Percentiles rank a stretch among this genome's conserved stretches.
Conservation (phyloP, 2,797 vertebrate genomes). For the Phrynocephalus guinanensis region DNA sequence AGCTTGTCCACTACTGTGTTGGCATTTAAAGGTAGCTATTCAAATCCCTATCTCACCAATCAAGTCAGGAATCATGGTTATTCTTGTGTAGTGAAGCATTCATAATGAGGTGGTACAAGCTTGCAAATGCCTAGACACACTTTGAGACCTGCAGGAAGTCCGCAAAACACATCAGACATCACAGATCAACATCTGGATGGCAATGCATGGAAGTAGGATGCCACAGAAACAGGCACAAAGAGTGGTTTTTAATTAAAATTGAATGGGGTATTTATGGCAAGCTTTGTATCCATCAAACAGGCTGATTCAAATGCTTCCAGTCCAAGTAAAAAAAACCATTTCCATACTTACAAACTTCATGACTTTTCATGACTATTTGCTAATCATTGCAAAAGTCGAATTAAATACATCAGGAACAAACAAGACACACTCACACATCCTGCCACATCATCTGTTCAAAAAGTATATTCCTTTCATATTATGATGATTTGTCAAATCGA, state of each 20-base stretch:
- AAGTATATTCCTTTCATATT: too few relatives aligned
- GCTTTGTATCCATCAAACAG: neutral
- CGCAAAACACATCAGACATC: slow-evolving; percentile 13
- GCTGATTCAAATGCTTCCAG: neutral
- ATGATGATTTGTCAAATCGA: too few relatives aligned
- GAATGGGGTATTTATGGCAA: neutral
- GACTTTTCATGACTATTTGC: neutral
- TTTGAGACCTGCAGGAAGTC: slow-evolving; percentile 34
- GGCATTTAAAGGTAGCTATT: slow-evolving; percentile 50
- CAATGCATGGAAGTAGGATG: neutral
- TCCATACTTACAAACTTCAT: neutral
- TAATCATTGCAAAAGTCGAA: neutral
- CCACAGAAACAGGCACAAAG: neutral
- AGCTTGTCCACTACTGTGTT: slow-evolving; percentile 2
- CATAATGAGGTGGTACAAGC: slow-evolving; percentile 45
- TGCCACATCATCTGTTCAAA: neutral
- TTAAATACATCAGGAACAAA: neutral
- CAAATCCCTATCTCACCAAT: slow-evolving; percentile 58
- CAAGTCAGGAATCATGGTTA: slow-evolving; percentile 14
- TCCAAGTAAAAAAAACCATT: neutral
- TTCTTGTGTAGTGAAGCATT: slow-evolving; percentile 44
- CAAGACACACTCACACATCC: neutral
- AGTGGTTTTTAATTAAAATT: slow-evolving; percentile 24
- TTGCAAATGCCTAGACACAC: slow-evolving; percentile 52
- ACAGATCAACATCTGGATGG: slow-evolving; percentile 27